Conservation (phyloP, 1,140 invertebrate species). For the Pseudomyrmex flavicornis region DNA sequence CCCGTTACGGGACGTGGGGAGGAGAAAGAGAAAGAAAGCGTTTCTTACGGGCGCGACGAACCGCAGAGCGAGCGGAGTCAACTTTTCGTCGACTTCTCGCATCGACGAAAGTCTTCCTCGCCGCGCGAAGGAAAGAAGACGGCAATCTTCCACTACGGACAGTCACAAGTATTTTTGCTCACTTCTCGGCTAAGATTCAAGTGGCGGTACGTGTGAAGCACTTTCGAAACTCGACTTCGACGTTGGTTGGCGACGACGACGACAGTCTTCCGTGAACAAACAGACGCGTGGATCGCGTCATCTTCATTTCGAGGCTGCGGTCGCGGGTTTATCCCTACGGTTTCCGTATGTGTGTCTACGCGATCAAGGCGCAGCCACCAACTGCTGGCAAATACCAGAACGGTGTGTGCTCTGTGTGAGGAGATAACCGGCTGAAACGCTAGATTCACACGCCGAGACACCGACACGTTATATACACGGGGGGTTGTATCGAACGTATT, state of each 20-base stretch:
- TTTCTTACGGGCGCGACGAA: slow-evolving; percentile 54
- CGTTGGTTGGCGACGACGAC: neutral
- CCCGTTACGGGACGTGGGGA: neutral
- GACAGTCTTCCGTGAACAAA: neutral
- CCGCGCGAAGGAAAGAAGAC: slow-evolving; percentile 23
- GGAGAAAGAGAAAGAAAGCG: neutral
- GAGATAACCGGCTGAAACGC: neutral
- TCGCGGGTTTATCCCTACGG: neutral
- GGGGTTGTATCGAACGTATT: slow-evolving; percentile 41
- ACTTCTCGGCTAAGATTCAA: slow-evolving; percentile 50
- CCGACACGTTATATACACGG: neutral
- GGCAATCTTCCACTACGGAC: slow-evolving; percentile 23
- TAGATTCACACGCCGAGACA: neutral
- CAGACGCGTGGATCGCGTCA: neutral
- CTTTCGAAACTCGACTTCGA: slow-evolving; percentile 19
- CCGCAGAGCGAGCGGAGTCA: slow-evolving; percentile 33
- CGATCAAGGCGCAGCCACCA: slow-evolving; percentile 33
- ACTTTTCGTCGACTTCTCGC: slow-evolving; percentile 50
- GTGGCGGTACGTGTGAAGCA: slow-evolving; percentile 44
- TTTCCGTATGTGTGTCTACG: neutral
- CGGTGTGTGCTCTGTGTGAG: neutral
- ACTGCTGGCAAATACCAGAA: slow-evolving; percentile 38
- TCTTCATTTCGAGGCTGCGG: slow-evolving; percentile 40
- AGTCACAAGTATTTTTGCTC: slow-evolving; percentile 42
- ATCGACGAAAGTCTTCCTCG: slow-evolving; percentile 6